Evolutionary conservation across 2,797 vertebrate species (phyloP).

Genomic region (Lemur catta): DNA sequence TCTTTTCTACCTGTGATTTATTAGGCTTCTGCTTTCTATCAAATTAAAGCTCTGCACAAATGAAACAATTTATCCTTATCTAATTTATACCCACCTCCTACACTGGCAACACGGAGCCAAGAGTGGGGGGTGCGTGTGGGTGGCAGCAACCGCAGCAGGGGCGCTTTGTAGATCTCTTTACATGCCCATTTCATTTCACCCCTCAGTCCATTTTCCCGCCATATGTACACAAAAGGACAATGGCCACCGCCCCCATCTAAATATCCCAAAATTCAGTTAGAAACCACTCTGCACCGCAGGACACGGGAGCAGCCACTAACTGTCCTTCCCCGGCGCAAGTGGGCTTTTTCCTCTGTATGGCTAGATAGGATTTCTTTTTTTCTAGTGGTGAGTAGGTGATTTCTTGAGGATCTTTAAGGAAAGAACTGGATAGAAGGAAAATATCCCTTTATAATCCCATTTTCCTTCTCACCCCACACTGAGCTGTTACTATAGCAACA

Average conservation of each 20-base stretch:
- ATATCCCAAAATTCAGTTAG: not conserved
- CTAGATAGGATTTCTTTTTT: conserved; percentile 13
- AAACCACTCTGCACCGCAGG: not conserved
- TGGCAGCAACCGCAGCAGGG: fast-evolving
- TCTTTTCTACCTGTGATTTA: not conserved
- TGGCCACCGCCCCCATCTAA: not conserved
- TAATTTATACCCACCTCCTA: not conserved
- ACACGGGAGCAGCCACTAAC: fast-evolving
- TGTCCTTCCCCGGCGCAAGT: not conserved
- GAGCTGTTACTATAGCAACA: conserved; percentile 75
- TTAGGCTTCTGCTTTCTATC: not conserved
- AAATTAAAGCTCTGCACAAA: conserved; percentile 25
- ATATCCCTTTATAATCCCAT: conserved; percentile 58
- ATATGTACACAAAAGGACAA: fast-evolving
- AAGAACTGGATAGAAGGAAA: conserved; percentile 9
- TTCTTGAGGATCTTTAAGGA: conserved; percentile 62
- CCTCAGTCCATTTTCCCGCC: not conserved
- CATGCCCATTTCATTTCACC: not conserved
- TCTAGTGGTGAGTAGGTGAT: not conserved
- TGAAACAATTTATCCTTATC: conserved; percentile 5
- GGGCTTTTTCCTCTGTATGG: not conserved
- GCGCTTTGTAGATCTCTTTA: not conserved
- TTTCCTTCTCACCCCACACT: conserved; percentile 61
- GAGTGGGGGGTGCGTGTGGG: fast-evolving
- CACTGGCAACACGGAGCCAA: not conserved